phyloP scores from a whole-genome alignment of 2,113 vertebrate genomes.

The Anolis carolinensis region DNA sequence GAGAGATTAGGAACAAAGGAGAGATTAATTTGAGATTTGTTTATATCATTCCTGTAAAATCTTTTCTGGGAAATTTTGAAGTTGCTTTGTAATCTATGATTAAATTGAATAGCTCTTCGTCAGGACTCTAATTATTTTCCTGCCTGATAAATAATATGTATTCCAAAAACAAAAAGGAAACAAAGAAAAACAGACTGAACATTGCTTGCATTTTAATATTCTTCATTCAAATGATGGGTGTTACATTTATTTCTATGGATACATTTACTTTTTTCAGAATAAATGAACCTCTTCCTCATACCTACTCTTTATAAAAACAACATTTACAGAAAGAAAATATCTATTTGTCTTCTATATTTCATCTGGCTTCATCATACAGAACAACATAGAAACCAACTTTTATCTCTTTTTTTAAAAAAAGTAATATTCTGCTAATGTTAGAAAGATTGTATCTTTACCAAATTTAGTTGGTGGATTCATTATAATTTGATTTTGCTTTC shows the following conservation, averaged over 20 bases:
- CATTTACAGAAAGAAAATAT: neutral
- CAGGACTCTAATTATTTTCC: slow-evolving; percentile 21
- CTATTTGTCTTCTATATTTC: neutral
- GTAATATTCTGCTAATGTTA: neutral
- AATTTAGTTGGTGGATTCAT: neutral
- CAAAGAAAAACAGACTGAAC: neutral
- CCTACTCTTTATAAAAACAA: neutral
- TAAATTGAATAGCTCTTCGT: slow-evolving; percentile 53
- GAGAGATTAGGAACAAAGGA: slow-evolving; percentile 82
- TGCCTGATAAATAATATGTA: slow-evolving; percentile 40
- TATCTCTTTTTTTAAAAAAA: too few species aligned
- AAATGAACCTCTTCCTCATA: neutral
- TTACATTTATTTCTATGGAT: neutral
- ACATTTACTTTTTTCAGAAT: neutral
- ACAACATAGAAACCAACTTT: neutral
- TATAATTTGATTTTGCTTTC: neutral
- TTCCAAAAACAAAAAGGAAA: neutral
- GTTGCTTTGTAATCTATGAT: slow-evolving; percentile 63
- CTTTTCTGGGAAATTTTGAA: slow-evolving; percentile 77
- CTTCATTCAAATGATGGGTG: neutral
- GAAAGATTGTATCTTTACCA: neutral
- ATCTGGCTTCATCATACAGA: neutral
- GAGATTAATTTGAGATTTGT: slow-evolving; percentile 88
- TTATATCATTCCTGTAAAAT: slow-evolving; percentile 79
- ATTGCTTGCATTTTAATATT: slow-evolving; percentile 7